These are phyloP conservation scores for Drosophila auraria DNA, from an alignment of 1,140 invertebrate genomes.

Conservation along the genomic window DNA sequence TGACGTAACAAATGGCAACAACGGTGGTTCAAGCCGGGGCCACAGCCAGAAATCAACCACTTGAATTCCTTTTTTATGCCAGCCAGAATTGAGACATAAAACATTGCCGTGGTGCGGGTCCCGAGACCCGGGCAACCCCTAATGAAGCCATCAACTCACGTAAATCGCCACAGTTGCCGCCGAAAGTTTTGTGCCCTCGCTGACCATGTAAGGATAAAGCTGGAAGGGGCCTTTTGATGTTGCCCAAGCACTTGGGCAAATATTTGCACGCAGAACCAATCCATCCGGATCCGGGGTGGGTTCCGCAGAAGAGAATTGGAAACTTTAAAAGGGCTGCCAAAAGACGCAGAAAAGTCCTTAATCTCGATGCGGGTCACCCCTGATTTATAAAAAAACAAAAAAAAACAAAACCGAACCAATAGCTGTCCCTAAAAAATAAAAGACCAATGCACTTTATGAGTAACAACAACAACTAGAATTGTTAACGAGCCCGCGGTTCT, in stretches of 20 bases:
- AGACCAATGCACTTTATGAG: slow-evolving; percentile 65
- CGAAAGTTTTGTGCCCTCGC: slow-evolving; percentile 57
- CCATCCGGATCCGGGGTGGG: slow-evolving; percentile 39
- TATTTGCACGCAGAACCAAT: slow-evolving; percentile 61
- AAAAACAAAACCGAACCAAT: slow-evolving; percentile 27
- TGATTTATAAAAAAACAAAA: slow-evolving; percentile 54
- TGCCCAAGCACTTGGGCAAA: slow-evolving; percentile 69
- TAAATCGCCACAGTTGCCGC: slow-evolving; percentile 59
- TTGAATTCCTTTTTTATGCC: slow-evolving; percentile 70
- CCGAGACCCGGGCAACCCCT: slow-evolving; percentile 52
- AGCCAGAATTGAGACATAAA: slow-evolving; percentile 77
- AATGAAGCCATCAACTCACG: slow-evolving; percentile 75
- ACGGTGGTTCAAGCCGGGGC: slow-evolving; percentile 33
- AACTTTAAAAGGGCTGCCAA: slow-evolving; percentile 52
- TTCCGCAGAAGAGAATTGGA: slow-evolving; percentile 31
- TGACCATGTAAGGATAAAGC: slow-evolving; percentile 71
- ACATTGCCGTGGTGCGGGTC: slow-evolving; percentile 36
- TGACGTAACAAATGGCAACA: slow-evolving; percentile 71
- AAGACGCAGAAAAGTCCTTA: slow-evolving; percentile 53
- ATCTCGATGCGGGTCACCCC: slow-evolving; percentile 69
- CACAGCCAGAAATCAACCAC: slow-evolving; percentile 59
- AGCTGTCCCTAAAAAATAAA: slow-evolving; percentile 52
- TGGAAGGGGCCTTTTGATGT: slow-evolving; percentile 67
- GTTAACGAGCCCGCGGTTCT: slow-evolving; percentile 71
- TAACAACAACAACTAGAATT: slow-evolving; percentile 64